Evolutionary conservation across 2,113 vertebrate species (phyloP), one percentile per base, ranked within the genome.

Genomic region (Pluvialis apricaria): DNA sequence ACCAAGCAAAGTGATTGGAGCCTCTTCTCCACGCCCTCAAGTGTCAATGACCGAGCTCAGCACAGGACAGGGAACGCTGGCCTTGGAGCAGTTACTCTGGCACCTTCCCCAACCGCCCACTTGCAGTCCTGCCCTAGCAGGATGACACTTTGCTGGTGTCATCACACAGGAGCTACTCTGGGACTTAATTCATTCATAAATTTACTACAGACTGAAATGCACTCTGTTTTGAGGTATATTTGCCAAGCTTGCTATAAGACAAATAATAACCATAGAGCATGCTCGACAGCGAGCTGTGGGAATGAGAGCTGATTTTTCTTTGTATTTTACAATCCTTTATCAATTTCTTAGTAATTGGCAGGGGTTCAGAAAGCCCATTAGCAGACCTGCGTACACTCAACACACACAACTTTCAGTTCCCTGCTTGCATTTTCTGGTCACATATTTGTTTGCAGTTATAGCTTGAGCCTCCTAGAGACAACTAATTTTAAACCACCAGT

Each of bases 241-340:
- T 28, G 10, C 61, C 45, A 57, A 68, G 77, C 52, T 87, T 5
- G 1, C 77, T 91, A 1, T 57, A 17, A 58, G 77, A 61, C 62
- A 78, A 14, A 49, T 62, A 68, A 11, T 38, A 64, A 57, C 34
- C 47, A 14, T 1, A 54, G 75, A 61, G 40, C 18, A 6, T 15
- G 45, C 70, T 72, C 3, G 6, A 71, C 81, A 72, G 57, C 0
- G 7, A 85, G 66, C 70, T 65, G 17, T 60, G 47, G 76, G 78
- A 91, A 52, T 79, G 71, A 62, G 40, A 93, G 54, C 55, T 91
- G 26, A 32, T 90, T 89, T 89, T 40, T 61, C 31, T 82, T 90
- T 72, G 70, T 6, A 17, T 80, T 87, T 85, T 80, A 65, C 58
- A 52, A 7, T 82, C 73, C 51, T 72, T 49, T 80, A 88, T 91